Evolutionary conservation across 2,888 invertebrate genomes (phyloP), one percentile per base, ranked within the genome.

Genomic region (Phaonia tiefii): DNA sequence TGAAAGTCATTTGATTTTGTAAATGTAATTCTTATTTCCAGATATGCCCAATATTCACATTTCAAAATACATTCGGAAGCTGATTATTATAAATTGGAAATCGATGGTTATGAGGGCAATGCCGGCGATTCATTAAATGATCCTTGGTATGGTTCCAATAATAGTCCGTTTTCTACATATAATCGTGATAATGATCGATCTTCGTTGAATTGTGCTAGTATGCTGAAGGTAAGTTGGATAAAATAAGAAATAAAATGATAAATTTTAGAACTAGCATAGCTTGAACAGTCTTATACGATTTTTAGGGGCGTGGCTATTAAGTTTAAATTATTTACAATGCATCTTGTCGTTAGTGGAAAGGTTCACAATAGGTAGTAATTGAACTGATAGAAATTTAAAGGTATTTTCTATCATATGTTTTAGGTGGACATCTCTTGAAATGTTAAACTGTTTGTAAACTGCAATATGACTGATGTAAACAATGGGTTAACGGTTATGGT

Each of bases 111-210:
- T 88, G 96, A 96, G 90, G 97, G 97, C 26, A 97, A 95, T 86
- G 97, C 97, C 0, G 97, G 97, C 0, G 97, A 97, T 90, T 97
- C 97, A 0, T 92, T 97, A 65, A 97, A 97, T 89, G 97, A 97
- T 91, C 97, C 97, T 13, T 97, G 97, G 97, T 97, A 97, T 88
- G 97, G 97, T 60, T 96, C 96, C 82, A 97, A 97, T 90, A 96
- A 97, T 91, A 97, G 97, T 90, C 97, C 97, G 46, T 97, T 97
- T 92, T 97, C 97, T 5, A 97, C 97, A 1, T 97, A 97, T 87
- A 97, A 97, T 92, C 95, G 97, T 89, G 97, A 97, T 89, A 97
- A 97, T 89, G 97, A 97, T 90, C 92, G 97, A 86, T 97, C 97
- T 51, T 97, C 96, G 81, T 91, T 97, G 86, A 97, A 97, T 90